Base-by-base conservation (phyloP, 1,140 invertebrate species). In the Arion vulgaris region DNA sequence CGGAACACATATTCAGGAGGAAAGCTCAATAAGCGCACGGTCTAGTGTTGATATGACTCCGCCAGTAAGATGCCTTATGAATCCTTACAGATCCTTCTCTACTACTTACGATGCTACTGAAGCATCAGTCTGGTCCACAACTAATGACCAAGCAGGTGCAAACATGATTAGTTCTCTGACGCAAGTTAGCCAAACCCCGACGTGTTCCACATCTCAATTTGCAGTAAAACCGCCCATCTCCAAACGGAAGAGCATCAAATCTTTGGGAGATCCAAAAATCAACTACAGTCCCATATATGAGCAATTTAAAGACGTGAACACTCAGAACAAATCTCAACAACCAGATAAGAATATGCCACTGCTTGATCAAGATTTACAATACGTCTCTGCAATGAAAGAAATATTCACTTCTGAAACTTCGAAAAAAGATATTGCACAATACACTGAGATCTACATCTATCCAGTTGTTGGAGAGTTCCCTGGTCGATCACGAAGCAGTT, bases 1-100 rank as follows among this genome's bases (percentile, higher is more conserved):
- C 0, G 86, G 87, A 28, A 89, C 87, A 26, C 87, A 89, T 79
- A 86, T 88, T 66, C 85, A 87, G 66, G 88, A 90, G 34, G 88
- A 88, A 51, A 36, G 26, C 34, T 32, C 73, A 5, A 36, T 17
- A 19, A 9, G 9, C 9, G 45, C 45, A 49, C n/a, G n/a, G n/a
- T 49, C 45, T 49, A 11, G 45, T 49, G 45, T n/a, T n/a, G n/a
- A n/a, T n/a, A 49, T 49, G 19, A 11, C 45, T 11, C 9, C 45
- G 9, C 45, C 45, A 49, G 45, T 11, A 49, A 49, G 45, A 49
- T 49, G 45, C 9, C 45, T 49, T 49, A 49, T 49, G 45, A 9
- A 49, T 49, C 45, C 45, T 11, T 49, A 11, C 45, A 49, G 19
- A 11, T 49, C 45, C 45, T 19, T n/a, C n/a, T n/a, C n/a, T n/a